phyloP scores from a whole-genome alignment of 2,797 vertebrate genomes.

The Cyclura pinguis region DNA sequence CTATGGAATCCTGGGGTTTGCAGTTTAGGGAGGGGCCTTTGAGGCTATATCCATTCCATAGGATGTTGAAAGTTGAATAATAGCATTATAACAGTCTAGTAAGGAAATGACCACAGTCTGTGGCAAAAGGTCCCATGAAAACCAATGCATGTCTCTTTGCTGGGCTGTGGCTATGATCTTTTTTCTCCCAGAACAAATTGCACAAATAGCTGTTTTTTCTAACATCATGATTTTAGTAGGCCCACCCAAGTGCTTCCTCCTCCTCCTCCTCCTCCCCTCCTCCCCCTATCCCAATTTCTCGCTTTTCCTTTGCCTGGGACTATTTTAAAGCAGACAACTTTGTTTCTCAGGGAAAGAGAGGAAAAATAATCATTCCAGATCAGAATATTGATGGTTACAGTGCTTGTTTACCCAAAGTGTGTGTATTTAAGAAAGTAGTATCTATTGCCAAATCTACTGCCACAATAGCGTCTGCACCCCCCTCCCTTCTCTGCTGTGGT shows the following conservation, averaged over 20 bases:
- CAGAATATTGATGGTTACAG: neutral
- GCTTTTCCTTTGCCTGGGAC: neutral
- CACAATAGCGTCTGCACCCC: neutral
- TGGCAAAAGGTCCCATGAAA: no score
- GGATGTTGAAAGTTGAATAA: no score
- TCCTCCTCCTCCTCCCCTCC: no score
- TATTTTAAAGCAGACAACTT: slow-evolving; percentile 10
- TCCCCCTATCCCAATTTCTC: neutral
- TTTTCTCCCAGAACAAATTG: neutral
- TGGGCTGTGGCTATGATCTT: neutral
- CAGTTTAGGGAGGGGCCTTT: no score
- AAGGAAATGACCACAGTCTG: no score
- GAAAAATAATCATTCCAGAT: neutral
- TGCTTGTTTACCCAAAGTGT: slow-evolving; percentile 19
- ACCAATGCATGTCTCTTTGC: no score
- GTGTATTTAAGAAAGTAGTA: slow-evolving; percentile 16
- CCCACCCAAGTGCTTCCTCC: neutral
- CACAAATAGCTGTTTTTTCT: neutral
- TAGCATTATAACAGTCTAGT: no score
- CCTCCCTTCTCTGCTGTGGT: neutral
- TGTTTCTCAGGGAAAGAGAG: neutral
- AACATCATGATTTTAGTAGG: neutral
- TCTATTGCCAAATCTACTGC: slow-evolving; percentile 11
- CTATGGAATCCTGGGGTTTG: no score
- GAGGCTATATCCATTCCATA: no score